Conservation (phyloP, 2,797 vertebrate species). For the Sphenopsis melanotis region DNA sequence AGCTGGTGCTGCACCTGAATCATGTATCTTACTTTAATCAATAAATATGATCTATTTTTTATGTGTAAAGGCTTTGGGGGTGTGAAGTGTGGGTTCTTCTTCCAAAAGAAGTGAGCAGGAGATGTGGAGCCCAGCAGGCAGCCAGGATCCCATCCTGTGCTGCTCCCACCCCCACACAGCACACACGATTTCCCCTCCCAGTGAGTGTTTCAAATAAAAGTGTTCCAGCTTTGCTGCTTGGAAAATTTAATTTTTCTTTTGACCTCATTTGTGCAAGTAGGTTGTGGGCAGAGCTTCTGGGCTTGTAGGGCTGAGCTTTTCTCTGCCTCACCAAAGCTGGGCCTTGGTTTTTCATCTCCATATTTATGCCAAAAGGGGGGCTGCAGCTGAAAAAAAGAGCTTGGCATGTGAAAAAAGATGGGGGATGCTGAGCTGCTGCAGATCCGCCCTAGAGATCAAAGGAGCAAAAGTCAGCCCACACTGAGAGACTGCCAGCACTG, state of each 20-base stretch:
- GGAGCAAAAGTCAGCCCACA: not conserved
- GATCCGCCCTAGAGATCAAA: not conserved
- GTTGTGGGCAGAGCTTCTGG: not conserved
- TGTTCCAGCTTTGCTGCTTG: not conserved
- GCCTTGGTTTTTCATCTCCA: not conserved
- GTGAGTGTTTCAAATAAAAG: not conserved
- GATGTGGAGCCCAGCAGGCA: not conserved
- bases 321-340: not conserved
- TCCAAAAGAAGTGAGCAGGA: not conserved
- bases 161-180: not conserved
- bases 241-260: not conserved
- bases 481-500: not conserved
- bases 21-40: slow-evolving; percentile 63
- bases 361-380: not conserved
- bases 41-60: slow-evolving; percentile 76
- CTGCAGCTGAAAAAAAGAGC: not conserved
- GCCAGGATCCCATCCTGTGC: not conserved
- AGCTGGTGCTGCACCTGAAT: slow-evolving; percentile 21
- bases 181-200: not conserved
- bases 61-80: slow-evolving; percentile 15
- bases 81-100: not conserved
- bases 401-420: not conserved
- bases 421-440: not conserved
- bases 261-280: not conserved
- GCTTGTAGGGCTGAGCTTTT: not conserved